Conservation (phyloP, 2,113 vertebrate species). For the Athene noctua region DNA sequence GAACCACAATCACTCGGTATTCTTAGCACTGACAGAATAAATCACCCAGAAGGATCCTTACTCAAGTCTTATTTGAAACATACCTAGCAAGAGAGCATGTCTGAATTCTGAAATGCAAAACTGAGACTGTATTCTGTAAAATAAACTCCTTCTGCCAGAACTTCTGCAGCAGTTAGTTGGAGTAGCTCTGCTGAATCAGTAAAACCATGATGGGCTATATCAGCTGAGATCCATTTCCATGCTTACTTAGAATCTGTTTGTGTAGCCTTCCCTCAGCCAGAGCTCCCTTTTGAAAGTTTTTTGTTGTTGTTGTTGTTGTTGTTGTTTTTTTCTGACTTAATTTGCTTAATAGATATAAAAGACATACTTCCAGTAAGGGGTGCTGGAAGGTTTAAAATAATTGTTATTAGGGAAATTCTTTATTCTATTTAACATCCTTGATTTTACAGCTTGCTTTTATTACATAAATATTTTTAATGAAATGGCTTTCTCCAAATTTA, state of each 20-base stretch:
- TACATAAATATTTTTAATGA: neutral
- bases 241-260: neutral
- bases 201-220: neutral
- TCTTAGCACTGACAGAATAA: neutral
- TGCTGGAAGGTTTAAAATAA: neutral
- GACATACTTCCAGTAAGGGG: neutral
- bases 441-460: neutral
- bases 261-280: neutral
- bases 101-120: neutral
- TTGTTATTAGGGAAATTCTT: neutral
- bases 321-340: neutral
- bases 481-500: neutral
- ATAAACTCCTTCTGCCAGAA: neutral
- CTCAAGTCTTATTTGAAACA: neutral
- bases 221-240: neutral
- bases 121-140: neutral
- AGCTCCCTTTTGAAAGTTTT: neutral
- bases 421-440: neutral
- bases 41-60: neutral
- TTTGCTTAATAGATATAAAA: neutral
- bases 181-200: neutral
- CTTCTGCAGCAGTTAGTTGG: neutral
- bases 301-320: no score
- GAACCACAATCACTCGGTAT: neutral
- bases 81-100: neutral